A percentile compares a stretch with the other conserved stretches of the same genome.
These are phyloP conservation scores for Griposia aprilina DNA, from an alignment of 2,888 invertebrate species.

Conservation along the genomic window DNA sequence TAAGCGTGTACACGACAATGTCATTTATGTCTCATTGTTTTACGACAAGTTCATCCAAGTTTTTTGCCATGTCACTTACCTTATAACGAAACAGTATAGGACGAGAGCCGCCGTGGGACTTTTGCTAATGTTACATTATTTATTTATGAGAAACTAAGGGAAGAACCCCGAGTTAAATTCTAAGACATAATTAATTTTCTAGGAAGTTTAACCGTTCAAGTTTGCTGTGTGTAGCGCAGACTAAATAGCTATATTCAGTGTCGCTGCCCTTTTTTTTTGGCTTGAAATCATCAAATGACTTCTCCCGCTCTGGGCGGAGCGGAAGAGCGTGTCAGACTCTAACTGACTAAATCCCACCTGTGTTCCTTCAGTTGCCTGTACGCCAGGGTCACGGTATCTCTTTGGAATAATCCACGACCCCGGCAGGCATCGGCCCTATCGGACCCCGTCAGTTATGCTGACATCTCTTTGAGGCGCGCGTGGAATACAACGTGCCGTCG, in stretches of 20 bases:
- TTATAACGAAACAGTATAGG: conserved; percentile 35
- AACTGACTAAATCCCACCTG: too few species aligned
- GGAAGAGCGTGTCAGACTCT: too few species aligned
- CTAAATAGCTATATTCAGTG: conserved; percentile 48
- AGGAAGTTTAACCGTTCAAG: conserved; percentile 54
- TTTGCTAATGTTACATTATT: conserved; percentile 58
- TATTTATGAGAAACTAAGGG: conserved; percentile 57
- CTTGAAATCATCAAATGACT: too few species aligned
- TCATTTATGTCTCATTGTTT: conserved; percentile 37
- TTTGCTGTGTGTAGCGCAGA: conserved; percentile 42
- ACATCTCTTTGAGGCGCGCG: too few species aligned
- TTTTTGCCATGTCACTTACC: conserved; percentile 44
- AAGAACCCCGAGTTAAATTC: conserved; percentile 49
- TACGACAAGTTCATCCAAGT: conserved; percentile 19
- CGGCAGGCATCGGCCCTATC: too few species aligned
- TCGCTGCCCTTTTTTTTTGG: background rate
- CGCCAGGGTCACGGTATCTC: too few species aligned
- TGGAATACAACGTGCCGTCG: too few species aligned
- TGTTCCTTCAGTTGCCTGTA: too few species aligned
- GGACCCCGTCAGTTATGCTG: too few species aligned
- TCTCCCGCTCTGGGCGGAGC: too few species aligned
- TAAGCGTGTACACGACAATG: conserved; percentile 22
- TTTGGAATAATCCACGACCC: too few species aligned
- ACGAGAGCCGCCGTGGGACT: conserved; percentile 28
- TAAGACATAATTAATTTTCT: conserved; percentile 63